Evolutionary conservation across 2,888 invertebrate genomes (phyloP).

Genomic region (Tiliacea citrago): DNA sequence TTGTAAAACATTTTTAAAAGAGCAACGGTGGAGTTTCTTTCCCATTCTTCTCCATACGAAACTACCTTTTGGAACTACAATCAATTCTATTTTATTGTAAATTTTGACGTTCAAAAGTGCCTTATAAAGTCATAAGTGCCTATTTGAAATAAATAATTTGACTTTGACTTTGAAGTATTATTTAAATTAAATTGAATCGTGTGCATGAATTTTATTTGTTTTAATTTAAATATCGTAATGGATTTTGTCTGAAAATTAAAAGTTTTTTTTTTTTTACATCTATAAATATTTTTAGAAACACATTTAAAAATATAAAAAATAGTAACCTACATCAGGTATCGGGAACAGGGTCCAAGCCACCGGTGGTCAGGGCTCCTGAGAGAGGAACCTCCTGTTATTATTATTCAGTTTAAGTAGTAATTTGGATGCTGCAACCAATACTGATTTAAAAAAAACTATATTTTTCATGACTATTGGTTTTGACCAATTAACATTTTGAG

Average conservation of each 20-base stretch:
- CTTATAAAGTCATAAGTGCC: no score
- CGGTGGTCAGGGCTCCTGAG: background rate
- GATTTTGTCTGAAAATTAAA: background rate
- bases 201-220: background rate
- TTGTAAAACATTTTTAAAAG: no score
- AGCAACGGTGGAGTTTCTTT: no score
- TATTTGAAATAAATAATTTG: no score
- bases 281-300: background rate
- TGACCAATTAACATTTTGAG: background rate
- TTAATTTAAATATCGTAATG: background rate
- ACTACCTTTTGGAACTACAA: no score
- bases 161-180: no score
- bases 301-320: background rate
- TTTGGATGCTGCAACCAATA: background rate
- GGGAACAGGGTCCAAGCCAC: background rate
- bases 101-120: no score
- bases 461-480: background rate
- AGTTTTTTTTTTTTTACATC: no score
- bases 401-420: background rate
- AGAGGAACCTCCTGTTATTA: background rate
- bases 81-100: no score
- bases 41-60: no score
- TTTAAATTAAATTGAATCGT: background rate
- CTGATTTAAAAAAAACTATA: background rate
- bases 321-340: no score